A percentile compares a stretch with the other conserved stretches of the same genome.
These are phyloP conservation scores for Drosophila suzukii DNA, from an alignment of 1,140 invertebrate species.

Conservation along the genomic window DNA sequence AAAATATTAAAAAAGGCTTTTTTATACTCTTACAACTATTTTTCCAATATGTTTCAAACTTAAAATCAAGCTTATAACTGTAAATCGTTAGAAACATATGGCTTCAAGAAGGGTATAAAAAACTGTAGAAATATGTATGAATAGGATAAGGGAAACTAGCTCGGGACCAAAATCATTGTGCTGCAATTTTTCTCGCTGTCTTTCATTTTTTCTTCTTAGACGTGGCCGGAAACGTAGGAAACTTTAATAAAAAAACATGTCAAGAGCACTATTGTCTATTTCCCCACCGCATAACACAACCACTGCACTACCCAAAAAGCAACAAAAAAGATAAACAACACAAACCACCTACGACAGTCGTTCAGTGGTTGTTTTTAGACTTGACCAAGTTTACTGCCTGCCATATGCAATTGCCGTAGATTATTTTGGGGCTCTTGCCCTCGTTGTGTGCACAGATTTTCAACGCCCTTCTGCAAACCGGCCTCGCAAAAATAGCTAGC, in stretches of 20 bases:
- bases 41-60: slow-evolving; percentile 18
- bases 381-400: slow-evolving; percentile 80
- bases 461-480: slow-evolving; percentile 19
- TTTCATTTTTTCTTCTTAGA: neutral
- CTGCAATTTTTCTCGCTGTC: slow-evolving; percentile 17
- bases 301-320: neutral
- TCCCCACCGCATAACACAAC: neutral
- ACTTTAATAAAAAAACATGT: slow-evolving; percentile 79
- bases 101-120: slow-evolving; percentile 15
- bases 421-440: slow-evolving; percentile 55
- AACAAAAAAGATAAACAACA: slow-evolving; percentile 1
- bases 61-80: slow-evolving; percentile 7
- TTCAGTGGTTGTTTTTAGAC: slow-evolving; percentile 66
- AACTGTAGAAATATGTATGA: neutral
- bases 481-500: slow-evolving; percentile 30
- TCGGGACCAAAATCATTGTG: slow-evolving; percentile 27
- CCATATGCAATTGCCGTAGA: slow-evolving; percentile 79
- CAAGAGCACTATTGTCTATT: slow-evolving; percentile 69
- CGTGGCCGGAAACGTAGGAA: slow-evolving; percentile 55
- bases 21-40: neutral
- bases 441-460: slow-evolving; percentile 44
- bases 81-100: slow-evolving; percentile 12
- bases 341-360: slow-evolving; percentile 31
- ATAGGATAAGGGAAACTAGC: neutral
- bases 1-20: neutral